Percentiles rank a stretch among this genome's conserved stretches.
phyloP scores from a whole-genome alignment of 2,113 vertebrate species.

The Gnathonemus longibarbis region DNA sequence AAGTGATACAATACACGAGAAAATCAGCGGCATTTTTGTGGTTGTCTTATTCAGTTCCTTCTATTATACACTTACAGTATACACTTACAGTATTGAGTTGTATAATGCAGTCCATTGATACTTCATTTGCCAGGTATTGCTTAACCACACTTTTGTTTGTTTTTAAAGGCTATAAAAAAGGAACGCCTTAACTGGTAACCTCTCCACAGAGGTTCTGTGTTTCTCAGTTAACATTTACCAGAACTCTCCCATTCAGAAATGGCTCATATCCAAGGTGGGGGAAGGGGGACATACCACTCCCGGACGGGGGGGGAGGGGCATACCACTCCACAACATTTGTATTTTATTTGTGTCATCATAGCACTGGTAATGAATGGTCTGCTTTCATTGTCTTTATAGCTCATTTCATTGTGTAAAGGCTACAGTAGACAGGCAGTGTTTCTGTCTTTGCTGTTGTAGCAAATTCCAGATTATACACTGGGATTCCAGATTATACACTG shows the following conservation, averaged over 20 bases:
- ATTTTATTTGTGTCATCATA: not conserved
- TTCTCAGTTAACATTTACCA: not conserved
- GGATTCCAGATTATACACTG: not conserved
- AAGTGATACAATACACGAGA: not conserved
- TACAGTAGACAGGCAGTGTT: not conserved
- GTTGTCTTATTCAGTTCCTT: not conserved
- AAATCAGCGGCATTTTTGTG: not conserved
- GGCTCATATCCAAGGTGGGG: not conserved
- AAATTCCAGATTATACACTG: too few species aligned
- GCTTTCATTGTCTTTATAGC: not conserved
- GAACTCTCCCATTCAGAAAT: not conserved
- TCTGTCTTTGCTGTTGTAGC: not conserved
- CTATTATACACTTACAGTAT: not conserved
- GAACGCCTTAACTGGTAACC: not conserved
- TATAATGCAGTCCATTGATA: not conserved
- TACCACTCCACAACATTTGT: too few species aligned
- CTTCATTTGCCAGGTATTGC: not conserved
- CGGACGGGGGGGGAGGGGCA: not conserved
- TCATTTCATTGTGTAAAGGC: not conserved
- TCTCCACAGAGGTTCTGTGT: not conserved
- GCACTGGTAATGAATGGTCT: not conserved
- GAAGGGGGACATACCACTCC: not conserved
- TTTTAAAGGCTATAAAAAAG: not conserved
- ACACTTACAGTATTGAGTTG: not conserved
- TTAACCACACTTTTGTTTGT: not conserved